Evolutionary conservation across 2,113 vertebrate genomes (phyloP), one percentile per base, ranked within the genome.

Genomic region (Malurus melanocephalus): DNA sequence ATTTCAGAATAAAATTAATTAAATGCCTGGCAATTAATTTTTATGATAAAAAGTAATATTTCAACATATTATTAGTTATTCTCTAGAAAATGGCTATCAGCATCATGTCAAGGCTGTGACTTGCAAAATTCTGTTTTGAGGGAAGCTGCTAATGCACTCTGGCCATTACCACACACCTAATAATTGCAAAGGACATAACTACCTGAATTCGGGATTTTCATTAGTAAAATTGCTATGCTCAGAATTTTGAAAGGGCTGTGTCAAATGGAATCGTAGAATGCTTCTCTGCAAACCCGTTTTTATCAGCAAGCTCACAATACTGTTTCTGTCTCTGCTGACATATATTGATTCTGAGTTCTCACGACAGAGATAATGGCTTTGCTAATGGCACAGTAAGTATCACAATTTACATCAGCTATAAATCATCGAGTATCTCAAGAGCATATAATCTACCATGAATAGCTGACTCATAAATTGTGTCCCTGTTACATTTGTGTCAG

Each of bases 371-470:
- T 94, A 95, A 94, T 80, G 81, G 78, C 60, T 93, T 95, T 92
- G 73, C 69, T 95, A 96, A 95, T 89, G 84, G 68, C 72, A 66
- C 68, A 73, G 78, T 88, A 93, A 95, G 87, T 80, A 78, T 84
- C 57, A 80, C 80, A 65, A 82, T 94, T 94, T 94, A 56, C 88
- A 93, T 87, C 78, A 60, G 61, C 72, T 85, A 89, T 88, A 94
- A 95, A 93, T 95, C 82, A 89, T 60, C 8, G 1, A 22, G 78
- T 42, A 40, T 84, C 87, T 92, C 87, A 83, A 87, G 75, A 96
- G 40, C 68, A 33, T 85, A 83, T 75, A 85, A 80, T 84, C 78
- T 89, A 67, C 89, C 65, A 56, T 40, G 83, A 92, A 80, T 38
- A 90, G 46, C 51, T 87, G 80, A 93, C 67, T 81, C 83, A 90